These are phyloP conservation scores for Mayetiola destructor DNA, from an alignment of 2,888 invertebrate genomes.

Conservation along the genomic window DNA sequence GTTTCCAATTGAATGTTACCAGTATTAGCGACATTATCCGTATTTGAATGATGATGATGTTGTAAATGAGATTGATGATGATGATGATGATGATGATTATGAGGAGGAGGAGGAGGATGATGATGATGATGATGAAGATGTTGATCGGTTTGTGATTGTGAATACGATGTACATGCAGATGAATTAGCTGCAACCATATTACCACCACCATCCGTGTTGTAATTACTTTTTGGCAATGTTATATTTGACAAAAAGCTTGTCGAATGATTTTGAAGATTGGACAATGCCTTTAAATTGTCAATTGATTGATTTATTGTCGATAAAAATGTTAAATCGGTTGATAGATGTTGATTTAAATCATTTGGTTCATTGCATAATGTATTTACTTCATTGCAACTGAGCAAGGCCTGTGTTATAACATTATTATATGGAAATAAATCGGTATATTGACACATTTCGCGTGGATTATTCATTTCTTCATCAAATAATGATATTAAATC, in stretches of 20 bases:
- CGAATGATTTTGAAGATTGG: slow-evolving; percentile 36
- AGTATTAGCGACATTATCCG: slow-evolving; percentile 13
- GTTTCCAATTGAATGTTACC: slow-evolving; percentile 19
- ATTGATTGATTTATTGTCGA: slow-evolving; percentile 29
- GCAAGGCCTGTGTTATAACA: slow-evolving; percentile 21
- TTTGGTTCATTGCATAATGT: slow-evolving; percentile 18
- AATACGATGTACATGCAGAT: too few relatives aligned
- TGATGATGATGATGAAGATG: neutral
- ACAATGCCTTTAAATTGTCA: slow-evolving; percentile 39
- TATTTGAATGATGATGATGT: neutral
- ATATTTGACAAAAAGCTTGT: slow-evolving; percentile 40
- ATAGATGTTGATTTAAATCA: slow-evolving; percentile 15
- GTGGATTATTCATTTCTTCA: slow-evolving; percentile 20
- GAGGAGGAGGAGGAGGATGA: neutral
- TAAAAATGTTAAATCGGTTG: slow-evolving; percentile 8
- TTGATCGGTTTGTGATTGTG: neutral
- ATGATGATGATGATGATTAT: neutral
- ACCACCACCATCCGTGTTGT: neutral
- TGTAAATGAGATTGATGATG: neutral
- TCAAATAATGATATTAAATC: slow-evolving; percentile 24
- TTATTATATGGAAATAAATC: slow-evolving; percentile 22
- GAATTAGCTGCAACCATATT: neutral
- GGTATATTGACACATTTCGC: slow-evolving; percentile 21
- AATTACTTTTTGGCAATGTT: slow-evolving; percentile 22
- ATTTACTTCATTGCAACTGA: slow-evolving; percentile 22